Percentiles rank a stretch among this genome's conserved stretches.
Evolutionary conservation across 2,888 invertebrate genomes (phyloP).

Genomic region (Calameuta pallipes): DNA sequence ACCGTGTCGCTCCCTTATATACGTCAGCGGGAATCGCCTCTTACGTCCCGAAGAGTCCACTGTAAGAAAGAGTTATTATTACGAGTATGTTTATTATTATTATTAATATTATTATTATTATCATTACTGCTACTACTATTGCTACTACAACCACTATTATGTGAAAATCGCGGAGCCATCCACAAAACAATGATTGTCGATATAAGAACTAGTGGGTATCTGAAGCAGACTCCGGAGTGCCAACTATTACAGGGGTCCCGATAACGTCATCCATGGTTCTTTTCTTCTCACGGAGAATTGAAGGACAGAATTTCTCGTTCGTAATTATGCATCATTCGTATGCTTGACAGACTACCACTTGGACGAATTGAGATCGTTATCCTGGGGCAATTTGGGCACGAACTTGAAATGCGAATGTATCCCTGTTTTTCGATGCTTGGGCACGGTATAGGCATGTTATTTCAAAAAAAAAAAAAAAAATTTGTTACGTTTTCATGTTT

Average conservation of each 20-base stretch:
- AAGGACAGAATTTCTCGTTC: not conserved
- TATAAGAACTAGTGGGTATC: slow-evolving; percentile 3
- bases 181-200: slow-evolving; percentile 37
- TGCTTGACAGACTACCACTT: not conserved
- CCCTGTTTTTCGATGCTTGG: not conserved
- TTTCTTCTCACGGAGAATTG: not conserved
- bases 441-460: not conserved
- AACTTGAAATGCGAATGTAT: not conserved
- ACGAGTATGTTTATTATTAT: slow-evolving; percentile 16
- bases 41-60: slow-evolving; percentile 42
- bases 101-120: slow-evolving; percentile 31
- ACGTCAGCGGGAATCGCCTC: not conserved
- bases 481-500: not conserved
- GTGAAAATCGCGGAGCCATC: slow-evolving; percentile 37
- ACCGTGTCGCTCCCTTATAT: not conserved
- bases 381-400: not conserved
- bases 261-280: not conserved
- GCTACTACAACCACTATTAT: not conserved
- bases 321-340: not conserved
- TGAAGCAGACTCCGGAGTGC: slow-evolving; percentile 32
- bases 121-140: slow-evolving; percentile 11
- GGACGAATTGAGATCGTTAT: not conserved
- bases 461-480: not conserved
- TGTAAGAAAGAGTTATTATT: slow-evolving; percentile 45
- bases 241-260: not conserved